Base-by-base conservation (phyloP, 2,797 vertebrate genomes). In the Rallus crepitans region DNA sequence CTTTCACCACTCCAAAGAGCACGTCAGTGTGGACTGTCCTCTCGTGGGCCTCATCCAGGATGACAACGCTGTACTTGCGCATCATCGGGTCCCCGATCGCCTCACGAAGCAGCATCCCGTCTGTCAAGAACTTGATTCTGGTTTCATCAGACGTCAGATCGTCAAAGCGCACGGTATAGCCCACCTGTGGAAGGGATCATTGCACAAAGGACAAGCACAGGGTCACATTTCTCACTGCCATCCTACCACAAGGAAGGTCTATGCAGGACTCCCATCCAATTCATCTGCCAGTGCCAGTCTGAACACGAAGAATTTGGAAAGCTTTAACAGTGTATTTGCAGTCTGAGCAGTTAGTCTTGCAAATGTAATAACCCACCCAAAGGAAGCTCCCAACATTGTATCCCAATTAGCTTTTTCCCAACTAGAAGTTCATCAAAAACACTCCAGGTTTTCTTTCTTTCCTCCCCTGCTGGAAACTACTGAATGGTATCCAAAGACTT, bases 1-100 rank as follows among this genome's bases (percentile, higher is more conserved):
- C 94, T 96, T 99, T 99, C 53, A 99, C 99, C 91, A 99, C 99
- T 0, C 99, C 99, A 2, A 99, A 99, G 69, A 99, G 98, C 37
- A 99, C 99, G 2, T 99, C 99, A 0, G 99, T 99, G 95, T 99
- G 99, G 72, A 99, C 96, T 0, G 99, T 99, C 94, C 99, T 98
- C 94, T 99, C 99, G 0, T 99, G 99, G 78, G 99, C 99, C 91
- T 99, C 99, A 5, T 99, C 99, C 97, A 99, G 98, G 85, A 99
- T 97, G 94, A 99, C 97, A 25, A 99, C 97, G 0, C 98, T 99
- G 97, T 99, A 99, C 85, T 98, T 99, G 82, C 98, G 98, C 94
- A 99, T 97, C 59, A 99, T 59, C 2, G 99, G 99, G 95, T 99
- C 99, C 6, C 98, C 98, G 1, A 99, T 98, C 28, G 99, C 99